Base-by-base conservation (phyloP, 2,113 vertebrate genomes). In the Xiphias gladius region DNA sequence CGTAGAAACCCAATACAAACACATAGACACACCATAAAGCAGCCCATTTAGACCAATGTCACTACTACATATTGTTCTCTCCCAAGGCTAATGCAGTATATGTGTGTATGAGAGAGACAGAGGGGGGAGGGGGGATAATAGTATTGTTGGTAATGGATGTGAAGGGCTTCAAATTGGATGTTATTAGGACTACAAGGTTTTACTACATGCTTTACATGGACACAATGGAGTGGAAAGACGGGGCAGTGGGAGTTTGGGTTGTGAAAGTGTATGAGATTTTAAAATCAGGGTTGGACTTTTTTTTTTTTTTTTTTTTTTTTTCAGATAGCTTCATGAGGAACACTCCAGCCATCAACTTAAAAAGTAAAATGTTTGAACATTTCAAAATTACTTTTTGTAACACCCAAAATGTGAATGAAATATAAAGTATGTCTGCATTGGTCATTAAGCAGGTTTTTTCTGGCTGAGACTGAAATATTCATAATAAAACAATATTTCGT, bases 71-170 rank as follows among this genome's bases (percentile, higher is more conserved):
- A 83, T 83, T 88, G 83, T 89, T 84, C 85, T 86, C 69, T 82
- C 63, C 84, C 88, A 89, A 86, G 86, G 87, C 87, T 92, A 91
- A 90, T 90, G 85, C 82, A 79, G 65, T 73, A 79, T 76, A 61
- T 75, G 83, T 69, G 84, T 81, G 26, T 7, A 16, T 46, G 48
- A 30, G 73, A 35, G 58, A 39, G 79, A 55, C 41, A 30, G 37
- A 6, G 26, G 58, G 30, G 63, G 76, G 65, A 28, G 68, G 82
- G 76, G 79, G 70, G 82, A 28, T 86, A 82, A 88, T 87, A 73
- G 89, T 87, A 85, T 90, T 89, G 84, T 86, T 90, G 86, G 71
- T 91, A 92, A 90, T 92, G 90, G 89, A 91, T 92, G 79, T 93
- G 87, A 88, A 93, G 90, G 82, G 88, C 82, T 75, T 90, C 61